A percentile compares a stretch with the other conserved stretches of the same genome.
Conservation (phyloP, 64 coral and sea anemone genomes). For the Hydrozoanthus tunicans region DNA sequence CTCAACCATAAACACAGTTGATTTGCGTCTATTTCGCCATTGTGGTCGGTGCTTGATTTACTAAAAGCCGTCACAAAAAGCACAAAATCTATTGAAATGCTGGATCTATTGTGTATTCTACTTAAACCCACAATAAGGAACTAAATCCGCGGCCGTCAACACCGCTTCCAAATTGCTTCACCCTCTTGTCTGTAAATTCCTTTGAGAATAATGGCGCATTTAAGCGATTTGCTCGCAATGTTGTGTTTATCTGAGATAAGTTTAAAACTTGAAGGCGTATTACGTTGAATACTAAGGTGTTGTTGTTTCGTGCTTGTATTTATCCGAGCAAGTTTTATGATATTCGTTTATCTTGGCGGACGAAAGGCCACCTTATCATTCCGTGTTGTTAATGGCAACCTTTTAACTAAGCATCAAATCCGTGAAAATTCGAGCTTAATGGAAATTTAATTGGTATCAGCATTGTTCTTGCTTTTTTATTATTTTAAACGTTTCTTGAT, state of each 20-base stretch:
- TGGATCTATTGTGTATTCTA: neutral
- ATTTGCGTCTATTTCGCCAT: conserved; percentile 53
- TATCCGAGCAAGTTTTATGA: conserved; percentile 35
- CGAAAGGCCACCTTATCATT: conserved; percentile 75
- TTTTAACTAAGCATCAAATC: conserved; percentile 98
- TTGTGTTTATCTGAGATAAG: neutral
- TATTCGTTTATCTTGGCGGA: conserved; percentile 54
- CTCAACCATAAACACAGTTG: conserved; percentile 56
- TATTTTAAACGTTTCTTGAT: conserved; percentile 71
- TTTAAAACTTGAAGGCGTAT: neutral
- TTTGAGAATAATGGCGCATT: conserved; percentile 39
- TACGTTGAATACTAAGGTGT: neutral
- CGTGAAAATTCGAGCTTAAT: conserved; percentile 87
- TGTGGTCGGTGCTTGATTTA: conserved; percentile 62
- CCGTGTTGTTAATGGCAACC: conserved; percentile 96
- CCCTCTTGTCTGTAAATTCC: conserved; percentile 44
- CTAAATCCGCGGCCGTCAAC: conserved; percentile 13
- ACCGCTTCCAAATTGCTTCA: conserved; percentile 33
- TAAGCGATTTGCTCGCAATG: neutral
- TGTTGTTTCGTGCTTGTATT: conserved; percentile 15
- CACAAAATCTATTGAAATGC: neutral
- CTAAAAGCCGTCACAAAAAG: conserved; percentile 1
- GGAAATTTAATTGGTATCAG: conserved; percentile 92
- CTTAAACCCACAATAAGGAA: neutral
- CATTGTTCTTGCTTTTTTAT: conserved; percentile 80